Evolutionary conservation across 1,140 invertebrate species (phyloP).

Genomic region (Nasonia longicornis): DNA sequence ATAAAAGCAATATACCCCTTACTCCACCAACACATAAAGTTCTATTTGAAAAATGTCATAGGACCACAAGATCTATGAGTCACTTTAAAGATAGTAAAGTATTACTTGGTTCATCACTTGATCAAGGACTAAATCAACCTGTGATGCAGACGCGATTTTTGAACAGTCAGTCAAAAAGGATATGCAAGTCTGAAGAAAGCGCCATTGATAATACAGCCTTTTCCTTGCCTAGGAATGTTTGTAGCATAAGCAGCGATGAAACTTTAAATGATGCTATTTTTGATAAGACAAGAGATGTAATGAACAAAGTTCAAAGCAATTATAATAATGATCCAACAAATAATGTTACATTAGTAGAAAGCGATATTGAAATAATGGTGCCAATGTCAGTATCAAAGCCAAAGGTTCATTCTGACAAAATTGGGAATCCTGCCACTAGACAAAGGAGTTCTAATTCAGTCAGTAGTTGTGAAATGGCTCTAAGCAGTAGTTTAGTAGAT

Average conservation of each 20-base stretch:
- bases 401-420: slow-evolving; percentile 49
- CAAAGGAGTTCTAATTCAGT: slow-evolving; percentile 67
- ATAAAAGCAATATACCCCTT: slow-evolving; percentile 56
- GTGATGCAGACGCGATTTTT: slow-evolving; percentile 55
- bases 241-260: slow-evolving; percentile 60
- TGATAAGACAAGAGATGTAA: slow-evolving; percentile 44
- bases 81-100: slow-evolving; percentile 61
- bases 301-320: slow-evolving; percentile 37
- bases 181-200: slow-evolving; percentile 67
- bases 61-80: slow-evolving; percentile 59
- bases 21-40: slow-evolving; percentile 64
- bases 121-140: slow-evolving; percentile 69
- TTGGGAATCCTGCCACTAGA: slow-evolving; percentile 54
- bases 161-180: slow-evolving; percentile 61
- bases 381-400: slow-evolving; percentile 64
- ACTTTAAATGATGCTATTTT: slow-evolving; percentile 57
- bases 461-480: slow-evolving; percentile 68
- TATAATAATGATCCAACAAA: slow-evolving; percentile 29
- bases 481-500: slow-evolving; percentile 62
- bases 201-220: slow-evolving; percentile 62
- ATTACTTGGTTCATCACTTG: slow-evolving; percentile 67
- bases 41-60: slow-evolving; percentile 62
- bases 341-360: slow-evolving; percentile 49
- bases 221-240: slow-evolving; percentile 54
- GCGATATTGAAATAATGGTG: slow-evolving; percentile 65